Percentiles rank a stretch among this genome's conserved stretches.
Evolutionary conservation across 2,797 vertebrate species (phyloP).

Genomic region (Glyptemys insculpta): DNA sequence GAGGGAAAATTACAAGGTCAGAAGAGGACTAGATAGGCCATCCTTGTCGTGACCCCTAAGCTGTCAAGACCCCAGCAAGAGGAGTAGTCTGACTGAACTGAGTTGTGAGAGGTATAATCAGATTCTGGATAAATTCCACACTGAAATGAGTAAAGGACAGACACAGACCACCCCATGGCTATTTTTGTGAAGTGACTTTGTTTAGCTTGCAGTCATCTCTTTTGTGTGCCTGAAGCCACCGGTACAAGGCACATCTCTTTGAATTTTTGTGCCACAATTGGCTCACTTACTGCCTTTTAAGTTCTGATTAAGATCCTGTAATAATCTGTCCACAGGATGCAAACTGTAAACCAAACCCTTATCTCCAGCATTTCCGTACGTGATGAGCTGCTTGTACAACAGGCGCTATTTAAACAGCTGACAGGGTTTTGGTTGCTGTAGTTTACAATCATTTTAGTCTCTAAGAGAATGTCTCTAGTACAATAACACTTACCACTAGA

Average conservation of each 20-base stretch:
- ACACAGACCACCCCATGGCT: background rate
- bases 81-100: background rate
- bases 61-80: background rate
- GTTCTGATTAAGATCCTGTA: background rate
- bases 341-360: background rate
- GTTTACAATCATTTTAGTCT: background rate
- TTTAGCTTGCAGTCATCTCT: background rate
- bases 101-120: background rate
- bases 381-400: background rate
- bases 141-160: background rate
- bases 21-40: background rate
- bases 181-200: slow-evolving; percentile 30
- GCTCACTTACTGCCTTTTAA: background rate
- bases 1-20: background rate
- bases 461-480: background rate
- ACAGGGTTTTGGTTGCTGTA: background rate
- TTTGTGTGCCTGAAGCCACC: background rate
- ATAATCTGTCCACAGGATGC: background rate
- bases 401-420: background rate
- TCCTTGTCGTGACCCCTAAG: background rate
- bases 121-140: fast-evolving
- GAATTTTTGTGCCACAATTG: background rate
- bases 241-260: background rate
- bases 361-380: background rate
- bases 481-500: background rate